Evolutionary conservation across 2,797 vertebrate species (phyloP).

Genomic region (Rhyacichthys aspro): DNA sequence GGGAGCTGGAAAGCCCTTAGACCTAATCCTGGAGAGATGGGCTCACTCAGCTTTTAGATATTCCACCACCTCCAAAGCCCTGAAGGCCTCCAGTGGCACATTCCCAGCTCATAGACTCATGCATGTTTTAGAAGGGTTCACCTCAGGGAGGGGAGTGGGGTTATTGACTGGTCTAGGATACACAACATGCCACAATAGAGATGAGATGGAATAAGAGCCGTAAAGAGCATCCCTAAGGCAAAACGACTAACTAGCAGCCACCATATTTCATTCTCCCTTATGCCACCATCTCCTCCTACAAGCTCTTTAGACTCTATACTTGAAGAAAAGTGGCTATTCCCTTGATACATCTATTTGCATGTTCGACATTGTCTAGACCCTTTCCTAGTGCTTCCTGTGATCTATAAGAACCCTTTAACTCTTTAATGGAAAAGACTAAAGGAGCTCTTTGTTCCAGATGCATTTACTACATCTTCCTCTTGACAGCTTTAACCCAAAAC

Average conservation of each 20-base stretch:
- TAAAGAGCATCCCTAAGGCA: slow-evolving; percentile 72
- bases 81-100: slow-evolving; percentile 61
- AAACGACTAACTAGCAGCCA: slow-evolving; percentile 51
- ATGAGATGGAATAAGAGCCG: slow-evolving; percentile 62
- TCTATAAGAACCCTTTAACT: slow-evolving; percentile 41
- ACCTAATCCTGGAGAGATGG: slow-evolving; percentile 70
- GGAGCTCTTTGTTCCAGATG: slow-evolving; percentile 1
- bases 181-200: slow-evolving; percentile 66
- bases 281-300: slow-evolving; percentile 18
- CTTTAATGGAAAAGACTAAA: slow-evolving; percentile 21
- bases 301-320: slow-evolving; percentile 40
- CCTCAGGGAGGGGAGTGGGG: slow-evolving; percentile 50
- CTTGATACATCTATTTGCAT: slow-evolving; percentile 50
- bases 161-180: slow-evolving; percentile 77
- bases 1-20: slow-evolving; percentile 57
- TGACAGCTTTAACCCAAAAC: too few species aligned
- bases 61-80: slow-evolving; percentile 67
- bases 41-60: slow-evolving; percentile 72
- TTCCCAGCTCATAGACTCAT: slow-evolving; percentile 75
- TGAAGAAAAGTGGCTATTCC: slow-evolving; percentile 36
- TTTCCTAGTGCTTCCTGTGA: slow-evolving; percentile 43
- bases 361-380: slow-evolving; percentile 37
- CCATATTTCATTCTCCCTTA: slow-evolving; percentile 52
- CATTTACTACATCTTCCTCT: background rate
- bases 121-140: slow-evolving; percentile 79